phyloP scores from a whole-genome alignment of 2,797 vertebrate genomes.

The Sebastes cheni region DNA sequence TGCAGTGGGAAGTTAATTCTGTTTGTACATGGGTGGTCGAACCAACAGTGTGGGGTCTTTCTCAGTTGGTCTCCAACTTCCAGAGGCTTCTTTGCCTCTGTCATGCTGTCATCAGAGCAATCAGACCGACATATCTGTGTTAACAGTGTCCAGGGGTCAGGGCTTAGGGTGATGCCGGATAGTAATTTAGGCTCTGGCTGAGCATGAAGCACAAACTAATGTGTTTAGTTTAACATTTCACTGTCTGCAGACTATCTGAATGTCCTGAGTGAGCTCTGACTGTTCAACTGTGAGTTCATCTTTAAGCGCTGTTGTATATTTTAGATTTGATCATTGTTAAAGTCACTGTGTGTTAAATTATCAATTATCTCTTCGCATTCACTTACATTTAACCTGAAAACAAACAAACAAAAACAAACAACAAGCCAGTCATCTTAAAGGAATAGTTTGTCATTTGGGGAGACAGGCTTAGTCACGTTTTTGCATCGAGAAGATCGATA shows the following conservation, averaged over 20 bases:
- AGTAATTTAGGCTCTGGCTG: constrained; percentile 17
- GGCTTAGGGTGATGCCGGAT: constrained; percentile 12
- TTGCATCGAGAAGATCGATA: not conserved
- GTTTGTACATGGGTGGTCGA: constrained; percentile 8
- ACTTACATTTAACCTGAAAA: not conserved
- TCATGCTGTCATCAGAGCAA: constrained; percentile 31
- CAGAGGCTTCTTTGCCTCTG: constrained; percentile 35
- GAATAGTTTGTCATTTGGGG: not conserved
- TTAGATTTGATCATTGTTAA: not conserved
- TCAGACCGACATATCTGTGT: constrained; percentile 65
- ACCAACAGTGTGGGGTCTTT: not conserved
- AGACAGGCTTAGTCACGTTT: not conserved
- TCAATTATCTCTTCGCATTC: not conserved
- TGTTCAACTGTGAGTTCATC: not conserved
- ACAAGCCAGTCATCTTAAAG: not conserved
- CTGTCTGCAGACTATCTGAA: constrained; percentile 2
- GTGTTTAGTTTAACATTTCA: constrained; percentile 19
- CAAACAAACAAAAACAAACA: not conserved
- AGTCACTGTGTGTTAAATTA: not conserved
- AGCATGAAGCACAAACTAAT: constrained; percentile 2
- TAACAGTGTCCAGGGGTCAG: constrained; percentile 48
- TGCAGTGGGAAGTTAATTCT: not conserved
- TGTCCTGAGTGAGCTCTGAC: not conserved
- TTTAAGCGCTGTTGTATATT: not conserved
- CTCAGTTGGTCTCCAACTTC: constrained; percentile 12